Conservation (phyloP, 37 sponge, comb jelly and placozoan genomes). For the Corticium candelabrum region DNA sequence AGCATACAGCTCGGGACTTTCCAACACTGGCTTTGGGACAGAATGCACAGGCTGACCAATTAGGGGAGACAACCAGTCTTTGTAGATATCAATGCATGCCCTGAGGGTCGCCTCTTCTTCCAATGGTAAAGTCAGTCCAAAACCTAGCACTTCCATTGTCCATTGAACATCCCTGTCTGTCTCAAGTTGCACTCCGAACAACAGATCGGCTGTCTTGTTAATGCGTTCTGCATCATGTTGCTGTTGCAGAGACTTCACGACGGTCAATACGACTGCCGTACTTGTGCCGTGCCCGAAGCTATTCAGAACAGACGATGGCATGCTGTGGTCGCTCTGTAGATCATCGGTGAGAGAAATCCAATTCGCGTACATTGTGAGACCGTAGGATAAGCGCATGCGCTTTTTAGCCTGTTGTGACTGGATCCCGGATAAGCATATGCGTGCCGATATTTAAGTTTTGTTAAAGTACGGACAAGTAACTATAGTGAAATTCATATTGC, state of each 20-base stretch:
- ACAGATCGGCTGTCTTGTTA: background rate
- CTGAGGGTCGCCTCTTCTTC: slow-evolving; percentile 25
- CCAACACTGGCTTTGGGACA: slow-evolving; percentile 41
- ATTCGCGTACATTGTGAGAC: slow-evolving; percentile 49
- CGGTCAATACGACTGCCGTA: slow-evolving; percentile 36
- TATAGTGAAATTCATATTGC: too few species aligned
- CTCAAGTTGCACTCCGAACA: background rate
- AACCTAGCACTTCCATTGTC: slow-evolving; percentile 69
- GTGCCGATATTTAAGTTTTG: too few species aligned
- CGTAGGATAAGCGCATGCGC: too few species aligned
- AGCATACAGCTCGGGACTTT: slow-evolving; percentile 38
- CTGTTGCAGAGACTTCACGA: slow-evolving; percentile 42
- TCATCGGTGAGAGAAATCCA: slow-evolving; percentile 44
- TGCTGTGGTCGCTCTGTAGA: background rate
- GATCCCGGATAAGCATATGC: too few species aligned
- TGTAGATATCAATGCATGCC: slow-evolving; percentile 49
- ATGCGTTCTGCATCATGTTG: background rate
- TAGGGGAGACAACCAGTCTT: slow-evolving; percentile 48
- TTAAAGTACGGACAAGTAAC: too few species aligned
- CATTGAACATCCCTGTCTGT: slow-evolving; percentile 51
- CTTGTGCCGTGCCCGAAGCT: slow-evolving; percentile 24
- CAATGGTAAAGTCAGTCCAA: slow-evolving; percentile 65
- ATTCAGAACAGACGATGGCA: slow-evolving; percentile 21
- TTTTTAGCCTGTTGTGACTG: too few species aligned
- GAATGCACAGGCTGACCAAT: background rate